These are phyloP conservation scores for Ceraclea dissimilis DNA, from an alignment of 2,888 invertebrate genomes.

Conservation along the genomic window DNA sequence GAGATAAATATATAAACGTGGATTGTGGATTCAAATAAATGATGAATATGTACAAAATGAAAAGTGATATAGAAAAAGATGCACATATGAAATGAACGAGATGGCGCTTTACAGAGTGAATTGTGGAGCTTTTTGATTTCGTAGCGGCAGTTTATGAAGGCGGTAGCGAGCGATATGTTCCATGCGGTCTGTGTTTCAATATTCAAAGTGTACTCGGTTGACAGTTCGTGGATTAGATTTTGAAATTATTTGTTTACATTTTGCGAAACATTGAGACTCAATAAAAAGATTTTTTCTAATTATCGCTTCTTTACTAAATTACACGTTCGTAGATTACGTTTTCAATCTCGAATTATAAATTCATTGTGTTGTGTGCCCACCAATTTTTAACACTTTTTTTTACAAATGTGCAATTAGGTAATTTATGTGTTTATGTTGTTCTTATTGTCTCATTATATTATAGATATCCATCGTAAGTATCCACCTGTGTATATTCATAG, in stretches of 20 bases:
- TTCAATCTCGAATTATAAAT: background rate
- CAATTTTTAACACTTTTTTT: too few relatives aligned
- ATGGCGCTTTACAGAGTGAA: slow-evolving; percentile 14
- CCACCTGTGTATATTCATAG: too few relatives aligned
- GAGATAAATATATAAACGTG: background rate
- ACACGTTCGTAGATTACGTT: too few relatives aligned
- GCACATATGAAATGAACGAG: slow-evolving; percentile 3
- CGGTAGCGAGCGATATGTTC: slow-evolving; percentile 19
- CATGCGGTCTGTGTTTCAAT: slow-evolving; percentile 16
- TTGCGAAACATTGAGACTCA: too few relatives aligned
- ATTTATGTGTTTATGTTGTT: background rate
- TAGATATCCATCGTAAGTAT: background rate
- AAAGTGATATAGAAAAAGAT: slow-evolving; percentile 10
- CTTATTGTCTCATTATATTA: background rate
- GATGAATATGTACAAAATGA: slow-evolving; percentile 7
- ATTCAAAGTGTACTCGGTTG: slow-evolving; percentile 11
- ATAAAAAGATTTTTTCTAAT: background rate
- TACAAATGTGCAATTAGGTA: too few relatives aligned
- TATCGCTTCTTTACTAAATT: background rate
- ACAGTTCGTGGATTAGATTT: slow-evolving; percentile 6
- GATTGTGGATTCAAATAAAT: background rate
- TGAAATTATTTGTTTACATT: background rate
- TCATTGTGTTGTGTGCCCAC: too few relatives aligned
- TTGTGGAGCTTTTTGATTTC: slow-evolving; percentile 18
- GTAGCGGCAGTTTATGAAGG: slow-evolving; percentile 18